A percentile compares a stretch with the other conserved stretches of the same genome.
Conservation (phyloP, 53 echinoderm and acorn worm species). For the Patiria pectinifera region DNA sequence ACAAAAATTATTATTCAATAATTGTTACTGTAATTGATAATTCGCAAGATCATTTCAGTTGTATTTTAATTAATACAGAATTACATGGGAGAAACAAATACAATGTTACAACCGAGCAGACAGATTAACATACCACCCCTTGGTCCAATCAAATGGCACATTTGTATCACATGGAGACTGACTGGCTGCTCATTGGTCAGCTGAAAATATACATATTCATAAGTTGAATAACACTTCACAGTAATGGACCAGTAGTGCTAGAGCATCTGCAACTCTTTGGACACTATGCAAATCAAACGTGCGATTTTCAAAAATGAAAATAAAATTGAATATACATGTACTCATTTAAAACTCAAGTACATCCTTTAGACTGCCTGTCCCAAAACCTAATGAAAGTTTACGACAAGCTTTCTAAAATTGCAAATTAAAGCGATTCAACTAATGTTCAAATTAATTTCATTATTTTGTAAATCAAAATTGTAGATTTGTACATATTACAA, state of each 20-base stretch:
- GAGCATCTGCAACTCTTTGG: neutral
- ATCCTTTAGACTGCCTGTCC: no score
- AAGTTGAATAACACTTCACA: neutral
- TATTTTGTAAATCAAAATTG: no score
- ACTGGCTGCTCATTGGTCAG: constrained; percentile 17
- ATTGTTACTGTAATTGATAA: constrained; percentile 16
- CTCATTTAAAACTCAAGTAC: no score
- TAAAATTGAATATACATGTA: no score
- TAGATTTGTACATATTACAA: neutral
- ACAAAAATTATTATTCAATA: constrained; percentile 21
- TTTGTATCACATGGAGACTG: neutral
- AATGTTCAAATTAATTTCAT: neutral
- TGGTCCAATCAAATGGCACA: constrained; percentile 33
- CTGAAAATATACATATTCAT: constrained; percentile 29
- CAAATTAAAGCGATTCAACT: neutral
- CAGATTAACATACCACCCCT: neutral
- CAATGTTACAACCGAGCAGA: neutral
- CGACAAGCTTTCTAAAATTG: no score
- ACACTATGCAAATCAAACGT: neutral
- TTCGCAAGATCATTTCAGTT: constrained; percentile 47
- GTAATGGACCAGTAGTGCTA: neutral
- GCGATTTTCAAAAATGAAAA: no score
- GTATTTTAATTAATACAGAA: constrained; percentile 50
- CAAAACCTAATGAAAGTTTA: no score
- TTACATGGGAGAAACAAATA: neutral